Evolutionary conservation across 2,888 invertebrate genomes (phyloP), one percentile per base, ranked within the genome.

Genomic region (Cistogaster globosa): DNA sequence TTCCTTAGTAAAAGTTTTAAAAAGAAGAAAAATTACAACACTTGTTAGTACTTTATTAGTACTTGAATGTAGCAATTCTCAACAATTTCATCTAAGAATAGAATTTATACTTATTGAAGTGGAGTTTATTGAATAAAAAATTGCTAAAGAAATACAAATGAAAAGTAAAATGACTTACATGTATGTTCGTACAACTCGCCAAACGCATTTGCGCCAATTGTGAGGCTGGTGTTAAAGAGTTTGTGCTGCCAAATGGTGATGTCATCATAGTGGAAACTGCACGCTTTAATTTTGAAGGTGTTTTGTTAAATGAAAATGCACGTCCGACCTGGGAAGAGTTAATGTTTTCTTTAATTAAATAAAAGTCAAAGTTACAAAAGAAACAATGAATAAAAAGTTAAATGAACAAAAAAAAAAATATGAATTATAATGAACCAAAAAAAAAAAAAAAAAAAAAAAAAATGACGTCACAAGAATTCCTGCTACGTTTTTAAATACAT

Each of bases 201-300:
- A 97, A 94, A 90, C 96, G 94, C 97, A 97, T 97, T 93, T 97
- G 96, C 62, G 97, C 96, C 89, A 97, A 94, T 93, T 97, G 96
- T 87, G 96, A 96, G 86, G 97, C 95, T 51, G 97, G 97, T 87
- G 97, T 96, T 87, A 97, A 94, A 90, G 96, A 97, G 87, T 96
- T 96, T 69, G 96, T 96, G 91, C 96, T 97, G 88, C 97, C 97
- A 92, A 97, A 97, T 14, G 98, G 97, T 87, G 96, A 96, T 84
- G 96, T 96, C 95, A 98, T 97, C 96, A 98, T 97, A 58, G 97
- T 97, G 22, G 98, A 98, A 93, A 98, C 97, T 42, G 98, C 98
- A 80, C 98, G 95, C 93, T 98, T 98, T 89, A 98, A 93, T 92
- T 97, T 97, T 87, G 97, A 97, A 68, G 98, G 98, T 38, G 98